phyloP scores from a whole-genome alignment of 2,113 vertebrate species.

The Terrapene triunguis region DNA sequence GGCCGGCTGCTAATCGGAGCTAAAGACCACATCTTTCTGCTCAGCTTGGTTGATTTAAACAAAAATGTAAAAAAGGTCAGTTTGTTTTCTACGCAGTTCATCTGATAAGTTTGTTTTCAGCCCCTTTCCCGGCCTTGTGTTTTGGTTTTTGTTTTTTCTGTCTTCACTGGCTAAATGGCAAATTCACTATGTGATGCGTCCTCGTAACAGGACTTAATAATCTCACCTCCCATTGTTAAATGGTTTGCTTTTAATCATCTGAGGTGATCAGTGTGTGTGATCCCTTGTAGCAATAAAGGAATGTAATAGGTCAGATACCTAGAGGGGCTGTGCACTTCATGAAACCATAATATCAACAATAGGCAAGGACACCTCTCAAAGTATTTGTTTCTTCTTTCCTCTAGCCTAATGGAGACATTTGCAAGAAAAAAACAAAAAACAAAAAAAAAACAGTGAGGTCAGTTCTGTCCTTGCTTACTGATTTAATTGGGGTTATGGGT shows the following conservation, averaged over 20 bases:
- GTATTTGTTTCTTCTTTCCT: background rate
- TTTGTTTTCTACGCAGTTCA: constrained; percentile 53
- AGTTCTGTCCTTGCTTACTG: background rate
- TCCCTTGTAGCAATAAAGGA: background rate
- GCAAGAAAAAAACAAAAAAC: background rate
- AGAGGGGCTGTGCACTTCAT: background rate
- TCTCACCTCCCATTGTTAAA: background rate
- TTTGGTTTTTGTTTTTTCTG: background rate
- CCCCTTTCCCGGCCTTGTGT: background rate
- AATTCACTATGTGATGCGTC: background rate
- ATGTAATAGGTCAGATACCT: background rate
- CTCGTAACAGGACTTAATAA: background rate
- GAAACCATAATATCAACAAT: constrained; percentile 1
- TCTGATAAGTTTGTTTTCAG: constrained; percentile 24
- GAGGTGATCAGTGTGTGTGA: background rate
- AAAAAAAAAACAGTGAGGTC: background rate
- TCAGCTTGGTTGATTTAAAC: constrained; percentile 90
- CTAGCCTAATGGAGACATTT: background rate
- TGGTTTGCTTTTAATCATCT: background rate
- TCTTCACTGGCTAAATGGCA: background rate
- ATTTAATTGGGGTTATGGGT: background rate
- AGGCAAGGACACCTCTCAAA: background rate
- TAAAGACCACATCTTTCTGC: constrained; percentile 93
- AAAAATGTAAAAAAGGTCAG: constrained; percentile 91
- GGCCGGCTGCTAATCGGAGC: constrained; percentile 90